Evolutionary conservation across 2,113 vertebrate species (phyloP).

Genomic region (Xiphias gladius): DNA sequence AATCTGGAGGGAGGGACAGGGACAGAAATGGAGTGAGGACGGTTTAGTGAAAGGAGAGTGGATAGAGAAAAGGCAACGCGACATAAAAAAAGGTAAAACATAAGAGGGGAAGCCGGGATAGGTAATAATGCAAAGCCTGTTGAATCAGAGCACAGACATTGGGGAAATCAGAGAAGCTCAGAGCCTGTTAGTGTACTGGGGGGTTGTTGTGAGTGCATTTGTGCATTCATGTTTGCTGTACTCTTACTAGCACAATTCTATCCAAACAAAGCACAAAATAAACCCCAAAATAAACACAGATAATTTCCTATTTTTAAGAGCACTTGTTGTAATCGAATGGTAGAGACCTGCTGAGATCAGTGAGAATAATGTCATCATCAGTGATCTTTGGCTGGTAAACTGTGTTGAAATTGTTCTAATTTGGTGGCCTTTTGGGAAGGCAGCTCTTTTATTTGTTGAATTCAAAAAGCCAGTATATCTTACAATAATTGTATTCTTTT

Average conservation of each 20-base stretch:
- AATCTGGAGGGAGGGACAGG: conserved; percentile 5
- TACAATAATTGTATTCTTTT: not conserved
- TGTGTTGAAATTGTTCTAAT: not conserved
- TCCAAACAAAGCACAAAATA: conserved; percentile 53
- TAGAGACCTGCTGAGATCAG: conserved; percentile 19
- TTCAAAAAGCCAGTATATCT: not conserved
- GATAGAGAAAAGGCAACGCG: conserved; percentile 10
- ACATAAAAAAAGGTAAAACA: not conserved
- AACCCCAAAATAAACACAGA: conserved; percentile 48
- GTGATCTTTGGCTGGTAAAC: not conserved
- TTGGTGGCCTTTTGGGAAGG: not conserved
- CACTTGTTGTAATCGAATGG: conserved; percentile 43
- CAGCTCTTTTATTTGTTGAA: not conserved
- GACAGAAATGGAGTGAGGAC: not conserved
- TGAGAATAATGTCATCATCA: conserved; percentile 1
- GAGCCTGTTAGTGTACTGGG: conserved; percentile 45
- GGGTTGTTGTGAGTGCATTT: conserved; percentile 29
- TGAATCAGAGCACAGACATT: conserved; percentile 45
- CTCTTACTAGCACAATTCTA: conserved; percentile 27
- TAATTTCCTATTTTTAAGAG: conserved; percentile 7
- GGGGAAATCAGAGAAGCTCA: conserved; percentile 72
- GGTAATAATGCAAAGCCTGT: conserved; percentile 58
- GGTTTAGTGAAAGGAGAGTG: conserved; percentile 7
- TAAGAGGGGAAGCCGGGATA: conserved; percentile 28
- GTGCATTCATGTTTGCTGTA: conserved; percentile 41